Base-by-base conservation (phyloP, 2,113 vertebrate genomes). In the Peromyscus maniculatus region DNA sequence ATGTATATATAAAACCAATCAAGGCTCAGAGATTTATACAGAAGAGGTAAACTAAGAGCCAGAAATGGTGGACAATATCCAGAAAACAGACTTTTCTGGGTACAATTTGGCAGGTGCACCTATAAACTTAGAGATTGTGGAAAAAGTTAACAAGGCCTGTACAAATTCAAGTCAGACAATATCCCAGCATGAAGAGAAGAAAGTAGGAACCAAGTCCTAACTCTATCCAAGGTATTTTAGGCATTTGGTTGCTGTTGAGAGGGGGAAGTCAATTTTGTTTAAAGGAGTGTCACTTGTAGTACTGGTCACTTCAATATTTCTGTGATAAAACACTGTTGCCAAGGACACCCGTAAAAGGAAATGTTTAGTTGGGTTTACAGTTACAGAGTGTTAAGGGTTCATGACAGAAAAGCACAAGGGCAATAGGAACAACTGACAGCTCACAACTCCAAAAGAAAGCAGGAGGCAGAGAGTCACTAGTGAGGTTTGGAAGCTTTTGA, bases 1-100 rank as follows among this genome's bases (percentile, higher is more conserved):
- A n/a, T n/a, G 16, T 71, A 16, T n/a, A n/a, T n/a, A 71, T 71
- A 71, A 17, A 72, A 72, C 33, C 17, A 36, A 72, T n/a, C 6
- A n/a, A 3, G 16, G 2, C 1, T n/a, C 17, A 21, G 36, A n/a
- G 3, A 8, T 21, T 21, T 21, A n/a, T 72, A 5, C 17, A 72
- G 3, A 9, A 8, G 17, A 21, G 31, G 71, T 3, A 72, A 9
- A n/a, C 3, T 21, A 21, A 46, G 43, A 46, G 43, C 24, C 24
- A 46, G 3, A 46, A 26, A 26, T 77, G 2, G 43, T 46, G 4
- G 12, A 77, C 22, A 12, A 46, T 22, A 28, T 46, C 39, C 46
- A 46, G 22, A 11, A 77, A 77, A 46, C 4, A 77, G 74, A 13
- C 0, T 24, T 75, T 24, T 75, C 21, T 12, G 24, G 39, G 9